These are phyloP conservation scores for Malurus melanocephalus DNA, from an alignment of 2,113 vertebrate genomes.

Conservation along the genomic window DNA sequence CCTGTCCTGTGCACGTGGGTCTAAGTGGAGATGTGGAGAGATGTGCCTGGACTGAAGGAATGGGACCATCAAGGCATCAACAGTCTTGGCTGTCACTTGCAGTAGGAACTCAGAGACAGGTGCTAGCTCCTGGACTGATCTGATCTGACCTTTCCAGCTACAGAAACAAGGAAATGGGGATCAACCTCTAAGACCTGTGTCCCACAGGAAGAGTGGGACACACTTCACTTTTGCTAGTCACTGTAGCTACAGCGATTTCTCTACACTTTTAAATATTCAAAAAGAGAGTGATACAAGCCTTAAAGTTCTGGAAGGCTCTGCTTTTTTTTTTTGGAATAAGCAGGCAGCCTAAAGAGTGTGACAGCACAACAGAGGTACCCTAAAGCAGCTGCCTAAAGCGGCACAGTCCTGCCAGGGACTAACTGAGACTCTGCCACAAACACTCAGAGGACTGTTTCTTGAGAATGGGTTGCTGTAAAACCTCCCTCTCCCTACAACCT, in stretches of 20 bases:
- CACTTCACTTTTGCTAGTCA: background rate
- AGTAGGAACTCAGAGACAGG: background rate
- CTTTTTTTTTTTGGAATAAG: background rate
- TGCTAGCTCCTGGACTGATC: background rate
- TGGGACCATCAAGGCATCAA: rapidly evolving
- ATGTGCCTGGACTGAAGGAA: background rate
- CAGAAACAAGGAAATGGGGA: background rate
- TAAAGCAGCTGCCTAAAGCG: background rate
- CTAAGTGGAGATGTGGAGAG: background rate
- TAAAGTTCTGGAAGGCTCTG: background rate
- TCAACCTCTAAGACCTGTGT: background rate
- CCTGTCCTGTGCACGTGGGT: rapidly evolving
- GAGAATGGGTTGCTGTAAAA: background rate
- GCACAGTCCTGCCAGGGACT: background rate
- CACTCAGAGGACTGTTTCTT: background rate
- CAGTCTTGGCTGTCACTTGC: background rate
- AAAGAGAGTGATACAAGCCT: background rate
- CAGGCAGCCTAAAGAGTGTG: background rate
- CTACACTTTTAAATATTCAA: background rate
- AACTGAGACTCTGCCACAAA: background rate
- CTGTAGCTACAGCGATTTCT: background rate
- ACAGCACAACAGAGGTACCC: background rate
- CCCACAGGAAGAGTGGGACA: background rate
- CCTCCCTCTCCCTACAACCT: background rate
- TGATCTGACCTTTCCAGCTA: background rate